Base-by-base conservation (phyloP, 2,888 invertebrate species). In the Synergus laeviventris region DNA sequence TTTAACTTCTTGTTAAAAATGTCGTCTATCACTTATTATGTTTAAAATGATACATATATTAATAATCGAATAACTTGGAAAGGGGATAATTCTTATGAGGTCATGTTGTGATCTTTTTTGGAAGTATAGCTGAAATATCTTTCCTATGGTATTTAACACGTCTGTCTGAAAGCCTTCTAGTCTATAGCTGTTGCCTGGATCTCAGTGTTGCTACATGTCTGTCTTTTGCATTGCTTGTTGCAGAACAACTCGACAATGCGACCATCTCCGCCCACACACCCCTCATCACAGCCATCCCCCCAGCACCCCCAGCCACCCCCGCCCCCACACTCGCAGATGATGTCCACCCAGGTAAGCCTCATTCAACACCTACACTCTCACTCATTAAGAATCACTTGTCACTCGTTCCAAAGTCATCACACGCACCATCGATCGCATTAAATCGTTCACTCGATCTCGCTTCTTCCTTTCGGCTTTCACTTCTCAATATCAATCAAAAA, bases 241-340 rank as follows among this genome's bases (percentile, higher is more conserved):
- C 91, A 93, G 93, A 96, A 90, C 89, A 91, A 96, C 92, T 95
- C 96, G 78, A 95, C 95, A 86, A 94, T 96, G 91, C 94, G 96
- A 91, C 96, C 96, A 87, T 96, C 96, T 87, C 96, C 96, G 80
- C 96, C 96, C 78, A 96, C 96, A 83, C 96, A 96, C 87, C 96
- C 97, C 91, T 97, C 97, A 86, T 97, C 97, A 92, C 97, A 97
- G 92, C 97, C 97, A 92, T 97, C 96, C 91, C 96, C 95, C 91
- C 95, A 92, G 91, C 93, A 95, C 92, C 94, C 95, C 90, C 96
- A 92, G 94, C 96, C 92, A 90, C 90, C 93, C 93, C 96, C 92
- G 93, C 97, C 94, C 93, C 96, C 93, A 92, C 96, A 90, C 94
- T 94, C 93, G 93, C 96, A 93, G 92, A 95, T 96, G 95, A 95